These are phyloP conservation scores for Harpagifer antarcticus DNA, from an alignment of 2,797 vertebrate species.

Conservation along the genomic window DNA sequence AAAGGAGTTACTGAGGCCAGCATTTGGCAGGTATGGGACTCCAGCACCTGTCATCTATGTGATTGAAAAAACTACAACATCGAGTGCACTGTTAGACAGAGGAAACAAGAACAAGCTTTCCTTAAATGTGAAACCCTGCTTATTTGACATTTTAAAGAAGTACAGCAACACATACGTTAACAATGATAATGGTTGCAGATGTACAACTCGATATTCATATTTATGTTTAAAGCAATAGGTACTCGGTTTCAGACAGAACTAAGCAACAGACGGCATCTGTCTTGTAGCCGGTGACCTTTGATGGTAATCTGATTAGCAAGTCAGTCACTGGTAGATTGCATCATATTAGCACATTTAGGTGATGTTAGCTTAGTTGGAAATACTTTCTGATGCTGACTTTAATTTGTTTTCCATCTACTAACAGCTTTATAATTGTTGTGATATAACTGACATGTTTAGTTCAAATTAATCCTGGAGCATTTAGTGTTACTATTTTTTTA, in stretches of 20 bases:
- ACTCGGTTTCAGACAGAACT: neutral
- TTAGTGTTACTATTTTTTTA: neutral
- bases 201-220: neutral
- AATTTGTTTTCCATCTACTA: no score
- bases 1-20: constrained; percentile 3
- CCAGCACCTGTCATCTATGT: constrained; percentile 19
- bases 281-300: neutral
- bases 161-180: neutral
- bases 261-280: neutral
- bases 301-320: neutral
- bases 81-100: constrained; percentile 8
- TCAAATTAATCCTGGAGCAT: neutral
- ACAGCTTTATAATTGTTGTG: no score
- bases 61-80: neutral
- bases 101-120: constrained; percentile 3
- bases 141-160: neutral
- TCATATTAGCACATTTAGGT: neutral
- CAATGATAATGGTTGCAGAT: neutral
- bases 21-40: constrained; percentile 12
- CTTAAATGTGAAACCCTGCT: constrained; percentile 1
- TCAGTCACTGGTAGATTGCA: neutral
- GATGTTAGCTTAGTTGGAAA: no score
- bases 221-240: neutral
- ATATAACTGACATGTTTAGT: neutral
- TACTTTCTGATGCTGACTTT: no score